Evolutionary conservation across 1,140 invertebrate species (phyloP).

Genomic region (Elymnias hypermnestra): DNA sequence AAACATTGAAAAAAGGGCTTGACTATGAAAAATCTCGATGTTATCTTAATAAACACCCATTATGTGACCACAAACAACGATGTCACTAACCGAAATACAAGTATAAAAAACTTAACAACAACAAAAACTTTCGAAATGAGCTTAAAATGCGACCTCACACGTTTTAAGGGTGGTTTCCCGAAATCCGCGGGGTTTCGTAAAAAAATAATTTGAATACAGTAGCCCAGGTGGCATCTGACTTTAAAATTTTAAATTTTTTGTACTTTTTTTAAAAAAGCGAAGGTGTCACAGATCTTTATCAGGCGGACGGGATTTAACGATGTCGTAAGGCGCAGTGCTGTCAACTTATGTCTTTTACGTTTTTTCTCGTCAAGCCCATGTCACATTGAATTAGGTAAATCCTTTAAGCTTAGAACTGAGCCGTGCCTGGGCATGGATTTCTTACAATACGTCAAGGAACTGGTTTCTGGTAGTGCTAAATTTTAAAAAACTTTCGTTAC

Average conservation of each 20-base stretch:
- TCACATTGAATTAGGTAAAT: constrained; percentile 71
- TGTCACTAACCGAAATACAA: constrained; percentile 37
- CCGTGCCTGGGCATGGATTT: constrained; percentile 29
- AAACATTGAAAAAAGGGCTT: too few relatives aligned
- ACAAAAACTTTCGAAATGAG: constrained; percentile 38
- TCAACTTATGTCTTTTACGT: constrained; percentile 55
- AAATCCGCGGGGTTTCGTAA: constrained; percentile 55
- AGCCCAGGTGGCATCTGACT: constrained; percentile 54
- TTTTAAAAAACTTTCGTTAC: not conserved
- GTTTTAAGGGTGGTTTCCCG: constrained; percentile 48
- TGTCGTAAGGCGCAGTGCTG: constrained; percentile 59
- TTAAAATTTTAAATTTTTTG: constrained; percentile 41
- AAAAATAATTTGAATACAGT: constrained; percentile 70
- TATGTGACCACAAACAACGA: constrained; percentile 34
- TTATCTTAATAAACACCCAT: constrained; percentile 36
- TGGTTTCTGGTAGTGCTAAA: constrained; percentile 5
- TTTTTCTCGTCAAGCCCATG: constrained; percentile 54
- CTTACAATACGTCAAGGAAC: constrained; percentile 5
- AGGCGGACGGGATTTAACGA: constrained; percentile 64
- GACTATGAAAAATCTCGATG: too few relatives aligned
- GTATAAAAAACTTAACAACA: constrained; percentile 24
- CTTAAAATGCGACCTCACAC: constrained; percentile 54
- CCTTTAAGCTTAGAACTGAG: constrained; percentile 58
- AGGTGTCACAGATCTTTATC: constrained; percentile 73
- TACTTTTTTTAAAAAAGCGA: constrained; percentile 32